Evolutionary conservation across 2,888 invertebrate species (phyloP), one percentile per base, ranked within the genome.

Genomic region (Leptopilina syphax): DNA sequence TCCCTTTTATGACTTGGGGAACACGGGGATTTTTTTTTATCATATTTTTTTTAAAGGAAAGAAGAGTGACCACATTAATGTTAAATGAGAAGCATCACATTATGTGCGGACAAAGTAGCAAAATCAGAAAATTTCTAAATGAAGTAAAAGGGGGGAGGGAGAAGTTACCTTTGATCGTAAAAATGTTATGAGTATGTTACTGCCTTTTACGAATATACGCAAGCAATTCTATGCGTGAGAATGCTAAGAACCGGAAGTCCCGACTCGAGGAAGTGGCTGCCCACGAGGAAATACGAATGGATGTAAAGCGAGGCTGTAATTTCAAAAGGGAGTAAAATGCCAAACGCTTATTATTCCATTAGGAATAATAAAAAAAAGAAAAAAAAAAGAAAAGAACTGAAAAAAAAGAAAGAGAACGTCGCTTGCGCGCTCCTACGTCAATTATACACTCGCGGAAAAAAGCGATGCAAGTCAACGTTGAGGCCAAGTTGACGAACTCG

Each of bases 111-210:
- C 5, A 24, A 34, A 18, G 8, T 8, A 57, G 8, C 3, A 10
- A 27, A 77, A 67, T 67, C 66, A 65, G 77, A 77, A 65, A 83
- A 84, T 80, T 83, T 80, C 77, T 77, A 65, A 80, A 79, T 34
- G 82, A 79, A 73, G 73, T 77, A 24, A 24, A n/a, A 67, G 77
- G 81, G 47, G 47, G 47, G 9, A 1, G 8, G 8, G 47, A 47
- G 47, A 7, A 47, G 34, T 34, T 34, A 50, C 50, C 80, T 84
- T 84, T 84, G 84, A 87, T 87, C 89, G 84, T 89, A 89, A 89
- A 90, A 89, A 86, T 85, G 86, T 90, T 89, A 88, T 87, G 88
- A 88, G 86, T 82, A 80, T 78, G 86, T 88, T 88, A 87, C 87
- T 87, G 86, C 86, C 12, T 83, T 83, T 34, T 66, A 68, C 44